Base-by-base conservation (phyloP, 2,888 invertebrate species). In the Lepidonotus clava region DNA sequence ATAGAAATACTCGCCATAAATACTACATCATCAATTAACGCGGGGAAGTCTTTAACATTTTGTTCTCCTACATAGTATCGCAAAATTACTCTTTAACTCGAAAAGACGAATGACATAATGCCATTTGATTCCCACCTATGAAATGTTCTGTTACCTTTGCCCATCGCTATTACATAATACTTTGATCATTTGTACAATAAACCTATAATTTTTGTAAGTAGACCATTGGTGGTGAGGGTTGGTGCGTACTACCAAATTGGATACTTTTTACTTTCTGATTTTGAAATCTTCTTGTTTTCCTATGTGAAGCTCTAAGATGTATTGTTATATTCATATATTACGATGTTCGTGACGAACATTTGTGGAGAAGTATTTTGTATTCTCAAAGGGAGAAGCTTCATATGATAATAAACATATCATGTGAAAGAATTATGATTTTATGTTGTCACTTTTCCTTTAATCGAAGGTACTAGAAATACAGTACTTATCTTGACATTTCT, bases 381-480 rank as follows among this genome's bases (percentile, higher is more conserved):
- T 51, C 40, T 80, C 80, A 34, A 28, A 46, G 46, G 46, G 80
- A 80, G 80, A 46, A 24, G 51, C 41, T 41, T 41, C 80, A 80
- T 80, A 80, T 80, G 41, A 46, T 80, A 80, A 80, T 80, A 80
- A 80, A 80, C 80, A 80, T 80, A 80, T 80, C 80, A 80, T 80
- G 80, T 80, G 80, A 46, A 24, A 34, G 5, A 71, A 61, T 4
- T 32, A 28, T 61, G 61, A 61, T 14, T 2, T 61, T 61, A 11
- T 53, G 4, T 61, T 61, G n/a, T 28, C n/a, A n/a, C n/a, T n/a
- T n/a, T n/a, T n/a, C n/a, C n/a, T n/a, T n/a, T n/a, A n/a, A n/a
- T n/a, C n/a, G n/a, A n/a, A n/a, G n/a, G n/a, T n/a, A n/a, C n/a
- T n/a, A n/a, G n/a, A n/a, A n/a, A n/a, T n/a, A n/a, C n/a, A n/a